These are phyloP conservation scores for Phocoena phocoena DNA, from an alignment of 2,113 vertebrate genomes.

Conservation along the genomic window DNA sequence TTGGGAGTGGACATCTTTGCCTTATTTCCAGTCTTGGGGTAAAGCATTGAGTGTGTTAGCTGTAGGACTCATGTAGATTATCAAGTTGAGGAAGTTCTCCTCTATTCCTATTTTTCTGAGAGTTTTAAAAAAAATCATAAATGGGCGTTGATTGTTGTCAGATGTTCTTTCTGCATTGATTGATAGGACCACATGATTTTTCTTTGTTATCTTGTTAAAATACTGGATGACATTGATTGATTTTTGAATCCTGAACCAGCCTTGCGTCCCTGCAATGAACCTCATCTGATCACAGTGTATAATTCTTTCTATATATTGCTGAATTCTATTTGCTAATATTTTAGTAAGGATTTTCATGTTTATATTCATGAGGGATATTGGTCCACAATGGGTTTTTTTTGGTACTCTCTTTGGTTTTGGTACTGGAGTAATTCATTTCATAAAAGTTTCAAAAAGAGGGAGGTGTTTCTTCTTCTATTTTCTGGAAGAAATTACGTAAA, in stretches of 20 bases:
- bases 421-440: neutral
- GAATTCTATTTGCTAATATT: neutral
- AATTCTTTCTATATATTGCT: neutral
- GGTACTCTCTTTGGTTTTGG: neutral
- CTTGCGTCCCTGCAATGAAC: neutral
- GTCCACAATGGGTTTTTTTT: neutral
- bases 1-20: neutral
- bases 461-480: neutral
- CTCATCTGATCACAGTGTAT: no score
- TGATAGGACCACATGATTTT: neutral
- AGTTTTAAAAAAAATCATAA: neutral
- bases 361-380: neutral
- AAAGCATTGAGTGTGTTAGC: neutral
- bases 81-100: neutral
- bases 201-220: neutral
- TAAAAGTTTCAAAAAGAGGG: neutral
- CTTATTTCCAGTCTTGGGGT: neutral
- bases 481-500: neutral
- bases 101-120: neutral
- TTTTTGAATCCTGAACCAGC: neutral
- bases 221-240: neutral
- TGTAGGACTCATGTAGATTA: neutral
- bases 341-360: neutral
- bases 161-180: accelerated
- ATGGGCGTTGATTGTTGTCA: neutral